A percentile compares a stretch with the other conserved stretches of the same genome.
Evolutionary conservation across 2,888 invertebrate species (phyloP).

Genomic region (Andrena trimmerana): DNA sequence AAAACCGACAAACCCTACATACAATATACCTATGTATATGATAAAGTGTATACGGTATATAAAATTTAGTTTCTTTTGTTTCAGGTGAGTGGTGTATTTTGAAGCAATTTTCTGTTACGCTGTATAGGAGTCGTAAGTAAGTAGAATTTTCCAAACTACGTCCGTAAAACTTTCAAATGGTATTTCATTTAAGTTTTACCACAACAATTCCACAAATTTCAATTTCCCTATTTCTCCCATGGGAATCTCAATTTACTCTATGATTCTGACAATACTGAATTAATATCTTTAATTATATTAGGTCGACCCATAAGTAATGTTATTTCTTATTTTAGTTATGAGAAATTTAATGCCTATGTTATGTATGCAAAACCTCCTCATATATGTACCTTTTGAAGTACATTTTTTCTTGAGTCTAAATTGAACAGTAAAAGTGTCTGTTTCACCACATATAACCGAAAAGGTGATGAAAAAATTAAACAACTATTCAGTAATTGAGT

Average conservation of each 20-base stretch:
- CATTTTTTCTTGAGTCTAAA: too few species aligned
- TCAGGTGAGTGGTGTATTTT: conserved; percentile 75
- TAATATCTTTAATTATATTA: background rate
- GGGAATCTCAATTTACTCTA: background rate
- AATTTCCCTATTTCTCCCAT: conserved; percentile 1
- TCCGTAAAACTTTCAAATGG: conserved; percentile 6
- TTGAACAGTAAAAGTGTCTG: too few species aligned
- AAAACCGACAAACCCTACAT: too few species aligned
- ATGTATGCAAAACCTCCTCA: too few species aligned
- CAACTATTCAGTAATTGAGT: too few species aligned
- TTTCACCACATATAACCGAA: too few species aligned
- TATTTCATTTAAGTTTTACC: conserved; percentile 2
- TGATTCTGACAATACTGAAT: background rate
- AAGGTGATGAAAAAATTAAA: too few species aligned
- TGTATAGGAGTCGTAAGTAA: conserved; percentile 49
- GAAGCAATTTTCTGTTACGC: conserved; percentile 40
- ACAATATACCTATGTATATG: background rate
- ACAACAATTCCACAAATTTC: conserved; percentile 2
- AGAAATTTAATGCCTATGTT: too few species aligned
- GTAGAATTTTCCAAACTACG: conserved; percentile 27
- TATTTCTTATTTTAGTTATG: too few species aligned
- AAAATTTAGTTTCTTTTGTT: conserved; percentile 65
- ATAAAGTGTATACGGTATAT: background rate
- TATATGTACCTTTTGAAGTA: too few species aligned
- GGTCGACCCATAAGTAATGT: too few species aligned